Evolutionary conservation across 2,113 vertebrate genomes (phyloP), one percentile per base, ranked within the genome.

Genomic region (Cricetomys ansorgei): DNA sequence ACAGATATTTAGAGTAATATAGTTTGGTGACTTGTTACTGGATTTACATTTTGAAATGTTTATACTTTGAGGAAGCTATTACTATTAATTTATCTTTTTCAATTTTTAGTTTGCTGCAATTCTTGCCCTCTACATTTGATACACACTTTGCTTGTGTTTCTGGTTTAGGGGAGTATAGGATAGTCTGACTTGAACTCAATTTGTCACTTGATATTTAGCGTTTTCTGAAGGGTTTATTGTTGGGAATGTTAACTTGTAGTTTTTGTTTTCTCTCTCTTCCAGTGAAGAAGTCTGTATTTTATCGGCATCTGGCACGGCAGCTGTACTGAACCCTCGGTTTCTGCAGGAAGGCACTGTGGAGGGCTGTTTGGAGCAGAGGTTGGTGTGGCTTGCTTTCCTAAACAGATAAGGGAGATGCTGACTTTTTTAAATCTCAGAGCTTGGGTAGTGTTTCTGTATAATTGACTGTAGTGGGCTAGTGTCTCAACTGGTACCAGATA

Each of bases 261-360:
- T 85, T 17, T 19, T 23, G 69, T 96, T 77, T 92, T 98, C 57
- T 97, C 98, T 98, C 95, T 98, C 50, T 98, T 95, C 62, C 98
- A 99, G 99, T 94, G 99, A 99, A 98, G 99, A 99, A 98, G 99
- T 99, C 98, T 99, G 99, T 97, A 99, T 99, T 98, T 98, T 99
- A 96, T 99, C 99, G 0, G 99, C 99, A 1, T 99, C 99, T 4
- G 99, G 99, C 97, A 99, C 99, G 3, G 99, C 99, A 31, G 99
- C 99, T 92, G 99, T 99, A 96, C 98, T 99, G 97, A 99, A 99
- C 98, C 99, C 99, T 98, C 99, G 99, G 83, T 99, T 99, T 97
- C 99, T 99, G 96, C 99, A 99, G 73, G 99, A 99, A 95, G 99
- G 99, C 98, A 99, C 99, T 92, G 91, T 99, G 97, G 99, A 99